These are phyloP conservation scores for Rallus limicola DNA, from an alignment of 2,113 vertebrate species.

Conservation along the genomic window DNA sequence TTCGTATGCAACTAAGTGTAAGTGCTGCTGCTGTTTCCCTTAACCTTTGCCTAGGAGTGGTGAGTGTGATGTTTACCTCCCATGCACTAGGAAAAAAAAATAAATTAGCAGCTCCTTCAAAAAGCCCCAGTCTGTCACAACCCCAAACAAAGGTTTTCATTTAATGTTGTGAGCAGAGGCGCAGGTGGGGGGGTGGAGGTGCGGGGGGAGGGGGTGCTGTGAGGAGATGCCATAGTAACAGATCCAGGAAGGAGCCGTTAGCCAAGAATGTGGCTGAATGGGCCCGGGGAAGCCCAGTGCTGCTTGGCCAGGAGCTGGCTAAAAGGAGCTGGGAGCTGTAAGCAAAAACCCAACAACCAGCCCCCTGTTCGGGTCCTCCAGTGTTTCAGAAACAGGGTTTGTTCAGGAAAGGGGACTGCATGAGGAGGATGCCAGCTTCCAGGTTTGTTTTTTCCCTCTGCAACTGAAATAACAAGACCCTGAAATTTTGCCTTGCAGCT, in stretches of 20 bases:
- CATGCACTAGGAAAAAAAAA: not conserved
- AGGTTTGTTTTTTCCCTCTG: not conserved
- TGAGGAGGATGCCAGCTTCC: not conserved
- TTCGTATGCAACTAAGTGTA: not conserved
- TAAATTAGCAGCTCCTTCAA: not conserved
- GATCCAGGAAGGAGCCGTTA: not conserved
- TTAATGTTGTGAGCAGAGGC: not conserved
- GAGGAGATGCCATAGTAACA: constrained; percentile 33
- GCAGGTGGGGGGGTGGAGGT: constrained; percentile 18
- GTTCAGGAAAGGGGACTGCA: not conserved
- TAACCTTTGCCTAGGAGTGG: not conserved
- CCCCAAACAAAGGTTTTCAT: not conserved
- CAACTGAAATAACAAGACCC: not conserved
- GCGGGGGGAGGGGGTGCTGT: not conserved
- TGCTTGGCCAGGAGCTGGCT: not conserved
- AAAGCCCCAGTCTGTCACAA: not conserved
- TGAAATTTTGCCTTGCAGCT: not conserved
- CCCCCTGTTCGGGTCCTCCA: not conserved
- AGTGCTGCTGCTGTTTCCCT: not conserved
- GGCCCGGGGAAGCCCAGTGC: accelerated
- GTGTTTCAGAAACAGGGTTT: not conserved
- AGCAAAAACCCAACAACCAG: not conserved
- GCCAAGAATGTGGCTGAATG: constrained; percentile 30
- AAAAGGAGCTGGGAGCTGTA: not conserved
- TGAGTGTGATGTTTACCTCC: not conserved